Base-by-base conservation (phyloP, 2,113 vertebrate genomes). In the Anhinga anhinga region DNA sequence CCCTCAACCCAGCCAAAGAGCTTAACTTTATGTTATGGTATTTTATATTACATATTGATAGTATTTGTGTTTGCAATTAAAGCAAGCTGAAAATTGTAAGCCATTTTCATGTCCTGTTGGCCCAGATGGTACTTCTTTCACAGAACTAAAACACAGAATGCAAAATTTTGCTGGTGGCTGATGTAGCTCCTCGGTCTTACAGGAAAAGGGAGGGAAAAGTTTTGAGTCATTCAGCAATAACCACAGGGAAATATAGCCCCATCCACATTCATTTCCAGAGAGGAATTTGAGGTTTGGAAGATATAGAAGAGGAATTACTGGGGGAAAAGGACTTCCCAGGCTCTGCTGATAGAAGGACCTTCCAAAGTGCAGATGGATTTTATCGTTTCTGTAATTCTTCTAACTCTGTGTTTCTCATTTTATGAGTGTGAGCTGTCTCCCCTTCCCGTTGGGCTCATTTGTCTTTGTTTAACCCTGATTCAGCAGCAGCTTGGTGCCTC, bases 251-350 rank as follows among this genome's bases (percentile, higher is more conserved):
- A 86, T 86, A 86, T 4, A 96, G 86, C 45, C 38, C 72, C 36
- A 76, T 97, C 88, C 81, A 94, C 58, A 61, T 70, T 94, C 49
- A 80, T 89, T 96, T 92, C 77, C 86, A 96, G 83, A 66, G 83
- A 95, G 65, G 88, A 95, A 95, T 97, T 91, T 96, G 96, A 93
- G 94, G 92, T 89, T 96, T 97, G 91, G 93, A 95, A 89, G 52
- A 87, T 66, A 92, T 1, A 82, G 85, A 91, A 76, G 61, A 86
- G 56, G 83, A 94, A 92, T 94, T 95, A 89, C 52, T 85, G 83
- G 38, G 55, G 62, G 53, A 65, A 66, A 92, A 91, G 88, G 86
- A 91, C 77, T 96, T 95, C 93, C 74, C 94, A 95, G 88, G 77
- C 45, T 91, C 49, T 87, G 61, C 66, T 86, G 61, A 49, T 76